phyloP scores from a whole-genome alignment of 2,888 invertebrate species.

The Tenthredo mesomela region DNA sequence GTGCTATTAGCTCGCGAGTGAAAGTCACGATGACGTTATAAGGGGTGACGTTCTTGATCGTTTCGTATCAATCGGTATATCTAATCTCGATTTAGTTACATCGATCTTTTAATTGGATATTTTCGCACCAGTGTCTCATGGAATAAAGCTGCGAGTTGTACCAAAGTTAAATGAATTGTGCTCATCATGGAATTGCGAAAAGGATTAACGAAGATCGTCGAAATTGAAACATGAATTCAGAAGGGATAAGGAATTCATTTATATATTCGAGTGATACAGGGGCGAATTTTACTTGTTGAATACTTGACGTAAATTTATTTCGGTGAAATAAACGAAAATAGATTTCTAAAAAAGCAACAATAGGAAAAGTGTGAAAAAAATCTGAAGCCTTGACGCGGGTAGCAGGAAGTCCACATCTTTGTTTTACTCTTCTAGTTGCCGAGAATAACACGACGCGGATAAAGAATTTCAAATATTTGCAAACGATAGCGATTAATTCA shows the following conservation, averaged over 20 bases:
- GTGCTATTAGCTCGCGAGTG: constrained; percentile 3
- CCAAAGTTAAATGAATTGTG: neutral
- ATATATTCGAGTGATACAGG: neutral
- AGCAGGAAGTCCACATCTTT: neutral
- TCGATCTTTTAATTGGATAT: neutral
- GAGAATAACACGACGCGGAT: neutral
- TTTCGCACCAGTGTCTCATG: neutral
- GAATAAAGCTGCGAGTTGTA: neutral
- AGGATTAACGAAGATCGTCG: neutral
- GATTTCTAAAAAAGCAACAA: neutral
- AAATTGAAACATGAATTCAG: neutral
- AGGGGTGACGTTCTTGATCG: neutral
- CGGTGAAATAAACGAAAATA: neutral
- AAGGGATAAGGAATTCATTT: neutral
- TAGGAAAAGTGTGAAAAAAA: neutral
- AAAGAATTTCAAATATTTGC: constrained; percentile 7
- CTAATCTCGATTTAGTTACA: neutral
- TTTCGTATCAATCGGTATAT: neutral
- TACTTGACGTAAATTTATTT: neutral
- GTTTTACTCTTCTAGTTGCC: too few species aligned
- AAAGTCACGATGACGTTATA: neutral
- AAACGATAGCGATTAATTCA: neutral
- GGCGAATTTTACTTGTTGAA: neutral
- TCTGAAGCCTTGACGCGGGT: neutral
- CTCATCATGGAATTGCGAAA: constrained; percentile 18